A percentile compares a stretch with the other conserved stretches of the same genome.
Evolutionary conservation across 2,113 vertebrate species (phyloP).

Genomic region (rat (Rattus norvegicus)): GRCr8 NC_086036.1:39940001-39940500

Average conservation of each 20-base stretch:
- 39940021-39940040: background rate
- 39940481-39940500: background rate
- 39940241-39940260: background rate
- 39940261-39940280: background rate
- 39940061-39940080: background rate
- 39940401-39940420: background rate
- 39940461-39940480: background rate
- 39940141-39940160: background rate
- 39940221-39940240: background rate
- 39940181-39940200: background rate
- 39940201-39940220: background rate
- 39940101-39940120: background rate
- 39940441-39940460: background rate
- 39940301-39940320: background rate
- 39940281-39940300: background rate
- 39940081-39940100: background rate
- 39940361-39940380: background rate
- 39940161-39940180: background rate
- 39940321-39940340: background rate
- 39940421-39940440: background rate
- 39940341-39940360: background rate
- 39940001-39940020: too few species aligned
- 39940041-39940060: background rate
- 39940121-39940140: background rate
- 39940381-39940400: background rate